Percentiles rank a stretch among this genome's conserved stretches.
Evolutionary conservation across 2,888 invertebrate species (phyloP).

Genomic region (Apamea anceps): DNA sequence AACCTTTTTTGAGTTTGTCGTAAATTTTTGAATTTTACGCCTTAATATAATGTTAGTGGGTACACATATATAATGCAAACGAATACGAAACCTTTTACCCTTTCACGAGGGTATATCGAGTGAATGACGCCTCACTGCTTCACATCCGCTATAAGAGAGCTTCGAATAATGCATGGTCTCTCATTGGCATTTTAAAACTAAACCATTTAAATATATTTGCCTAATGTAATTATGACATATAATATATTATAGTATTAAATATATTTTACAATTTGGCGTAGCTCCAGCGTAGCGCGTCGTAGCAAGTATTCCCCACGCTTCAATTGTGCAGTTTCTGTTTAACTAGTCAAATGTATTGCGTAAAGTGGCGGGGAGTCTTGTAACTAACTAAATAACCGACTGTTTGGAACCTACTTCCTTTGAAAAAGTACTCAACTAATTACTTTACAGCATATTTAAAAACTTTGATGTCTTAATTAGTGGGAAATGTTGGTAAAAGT

Average conservation of each 20-base stretch:
- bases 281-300: conserved; percentile 73
- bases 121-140: conserved; percentile 16
- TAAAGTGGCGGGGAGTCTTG: conserved; percentile 49
- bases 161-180: conserved; percentile 19
- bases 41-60: conserved; percentile 6
- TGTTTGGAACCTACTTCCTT: conserved; percentile 9
- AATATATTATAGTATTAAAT: conserved; percentile 66
- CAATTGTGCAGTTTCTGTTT: conserved; percentile 63
- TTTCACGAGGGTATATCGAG: conserved; percentile 32
- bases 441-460: conserved; percentile 7
- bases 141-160: conserved; percentile 12
- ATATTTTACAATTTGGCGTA: conserved; percentile 78
- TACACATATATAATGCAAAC: conserved; percentile 42
- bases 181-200: conserved; percentile 37
- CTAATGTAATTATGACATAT: conserved; percentile 70
- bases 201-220: conserved; percentile 63
- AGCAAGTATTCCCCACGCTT: conserved; percentile 62
- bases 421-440: conserved; percentile 25
- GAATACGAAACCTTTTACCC: conserved; percentile 23
- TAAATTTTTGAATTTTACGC: not conserved
- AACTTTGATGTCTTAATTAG: conserved; percentile 13
- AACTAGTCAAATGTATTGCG: conserved; percentile 57
- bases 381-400: conserved; percentile 40
- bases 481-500: not conserved
- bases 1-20: conserved; percentile 20